These are phyloP conservation scores for Delichon dasypus DNA, from an alignment of 2,797 vertebrate genomes.

Conservation along the genomic window DNA sequence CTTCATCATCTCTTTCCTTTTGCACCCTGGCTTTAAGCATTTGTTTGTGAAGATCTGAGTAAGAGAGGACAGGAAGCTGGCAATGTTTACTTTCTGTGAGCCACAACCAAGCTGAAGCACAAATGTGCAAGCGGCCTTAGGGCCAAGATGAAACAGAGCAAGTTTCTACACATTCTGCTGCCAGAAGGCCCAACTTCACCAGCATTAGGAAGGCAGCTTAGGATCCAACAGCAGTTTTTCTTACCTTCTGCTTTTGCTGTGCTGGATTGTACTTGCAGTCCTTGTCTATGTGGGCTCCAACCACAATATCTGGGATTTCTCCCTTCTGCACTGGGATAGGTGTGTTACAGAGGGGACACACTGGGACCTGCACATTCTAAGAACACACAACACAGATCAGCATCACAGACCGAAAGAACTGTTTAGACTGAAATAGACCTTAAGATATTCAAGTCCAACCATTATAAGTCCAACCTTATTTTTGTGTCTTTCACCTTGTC, in stretches of 20 bases:
- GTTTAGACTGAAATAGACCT: background rate
- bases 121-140: rapidly evolving
- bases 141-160: background rate
- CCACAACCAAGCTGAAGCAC: background rate
- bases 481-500: background rate
- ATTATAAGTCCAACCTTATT: background rate
- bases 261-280: constrained; percentile 84
- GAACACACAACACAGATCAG: background rate
- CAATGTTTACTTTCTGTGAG: background rate
- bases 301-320: constrained; percentile 87
- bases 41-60: constrained; percentile 87
- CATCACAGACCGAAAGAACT: background rate
- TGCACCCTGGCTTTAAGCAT: constrained; percentile 89
- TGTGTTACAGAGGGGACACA: constrained; percentile 88
- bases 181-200: background rate
- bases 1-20: constrained; percentile 90
- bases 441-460: background rate
- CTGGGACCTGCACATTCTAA: constrained; percentile 90
- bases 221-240: background rate
- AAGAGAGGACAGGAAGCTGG: background rate
- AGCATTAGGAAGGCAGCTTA: background rate
- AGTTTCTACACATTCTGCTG: background rate
- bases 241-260: constrained; percentile 85
- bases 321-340: constrained; percentile 88
- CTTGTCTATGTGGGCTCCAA: constrained; percentile 89